Conservation (phyloP, 2,113 vertebrate genomes). For the Clarias macrocephalus region DNA sequence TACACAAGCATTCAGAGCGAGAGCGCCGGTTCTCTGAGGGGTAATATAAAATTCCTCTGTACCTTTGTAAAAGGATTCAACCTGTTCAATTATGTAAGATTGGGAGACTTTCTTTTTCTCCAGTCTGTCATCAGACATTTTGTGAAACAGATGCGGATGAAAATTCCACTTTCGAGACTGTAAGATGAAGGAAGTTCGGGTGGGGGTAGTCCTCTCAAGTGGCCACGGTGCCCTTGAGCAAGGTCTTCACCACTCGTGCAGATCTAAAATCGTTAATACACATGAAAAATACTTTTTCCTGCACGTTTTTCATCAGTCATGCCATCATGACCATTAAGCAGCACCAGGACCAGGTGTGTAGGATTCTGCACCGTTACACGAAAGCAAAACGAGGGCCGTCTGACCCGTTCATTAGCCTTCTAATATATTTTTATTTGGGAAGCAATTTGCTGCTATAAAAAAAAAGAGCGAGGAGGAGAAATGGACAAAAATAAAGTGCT, state of each 20-base stretch:
- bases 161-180: conserved; percentile 25
- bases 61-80: conserved; percentile 37
- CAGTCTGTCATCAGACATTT: conserved; percentile 27
- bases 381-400: conserved; percentile 60
- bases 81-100: conserved; percentile 35
- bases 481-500: conserved; percentile 48
- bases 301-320: conserved; percentile 16
- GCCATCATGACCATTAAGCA: conserved; percentile 56
- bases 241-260: conserved; percentile 66
- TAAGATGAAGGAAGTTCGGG: not conserved
- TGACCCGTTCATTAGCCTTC: conserved; percentile 52
- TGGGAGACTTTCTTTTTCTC: not conserved
- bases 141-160: conserved; percentile 22
- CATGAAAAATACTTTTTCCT: conserved; percentile 66
- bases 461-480: conserved; percentile 29
- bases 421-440: conserved; percentile 55
- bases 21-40: conserved; percentile 7
- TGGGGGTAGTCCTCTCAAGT: conserved; percentile 24
- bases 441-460: conserved; percentile 53
- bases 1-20: not conserved
- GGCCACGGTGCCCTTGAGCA: conserved; percentile 67
- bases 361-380: conserved; percentile 59
- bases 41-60: conserved; percentile 46
- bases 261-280: conserved; percentile 64
- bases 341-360: conserved; percentile 58